These are phyloP conservation scores for Globodera ellingtonae DNA, from an alignment of 1,140 invertebrate genomes.

Conservation along the genomic window DNA sequence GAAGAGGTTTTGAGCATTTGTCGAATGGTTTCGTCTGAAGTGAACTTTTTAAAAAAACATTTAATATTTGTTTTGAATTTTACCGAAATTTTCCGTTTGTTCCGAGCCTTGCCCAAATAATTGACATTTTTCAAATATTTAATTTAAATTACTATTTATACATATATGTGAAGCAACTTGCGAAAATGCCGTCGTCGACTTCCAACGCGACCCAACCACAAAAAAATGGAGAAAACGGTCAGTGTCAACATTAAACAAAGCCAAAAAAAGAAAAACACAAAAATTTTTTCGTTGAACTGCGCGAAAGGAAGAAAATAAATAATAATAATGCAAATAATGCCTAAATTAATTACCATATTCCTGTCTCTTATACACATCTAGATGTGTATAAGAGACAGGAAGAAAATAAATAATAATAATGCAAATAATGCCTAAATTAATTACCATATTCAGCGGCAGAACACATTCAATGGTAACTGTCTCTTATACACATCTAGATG, in stretches of 20 bases:
- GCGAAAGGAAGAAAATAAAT: constrained; percentile 14
- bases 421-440: constrained; percentile 34
- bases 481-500: too few species aligned
- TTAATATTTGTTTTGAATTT: not conserved
- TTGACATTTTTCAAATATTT: not conserved
- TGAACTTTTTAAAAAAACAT: not conserved
- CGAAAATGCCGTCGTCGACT: constrained; percentile 40
- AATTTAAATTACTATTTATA: constrained; percentile 17
- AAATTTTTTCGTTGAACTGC: constrained; percentile 65
- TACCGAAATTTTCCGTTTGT: constrained; percentile 27
- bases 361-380: too few species aligned
- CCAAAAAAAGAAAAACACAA: constrained; percentile 66
- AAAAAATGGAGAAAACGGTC: constrained; percentile 47
- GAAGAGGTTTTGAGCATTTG: not conserved
- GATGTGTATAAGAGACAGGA: too few species aligned
- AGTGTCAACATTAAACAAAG: constrained; percentile 51
- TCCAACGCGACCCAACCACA: constrained; percentile 39
- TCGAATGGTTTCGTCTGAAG: not conserved
- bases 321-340: constrained; percentile 51
- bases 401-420: constrained; percentile 45
- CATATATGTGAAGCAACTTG: constrained; percentile 37
- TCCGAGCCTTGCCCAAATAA: constrained; percentile 20
- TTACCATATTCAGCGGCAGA: constrained; percentile 51
- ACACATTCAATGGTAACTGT: constrained; percentile 58
- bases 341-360: constrained; percentile 42